Evolutionary conservation across 1,140 invertebrate species (phyloP).

Genomic region (Calephelis nemesis): DNA sequence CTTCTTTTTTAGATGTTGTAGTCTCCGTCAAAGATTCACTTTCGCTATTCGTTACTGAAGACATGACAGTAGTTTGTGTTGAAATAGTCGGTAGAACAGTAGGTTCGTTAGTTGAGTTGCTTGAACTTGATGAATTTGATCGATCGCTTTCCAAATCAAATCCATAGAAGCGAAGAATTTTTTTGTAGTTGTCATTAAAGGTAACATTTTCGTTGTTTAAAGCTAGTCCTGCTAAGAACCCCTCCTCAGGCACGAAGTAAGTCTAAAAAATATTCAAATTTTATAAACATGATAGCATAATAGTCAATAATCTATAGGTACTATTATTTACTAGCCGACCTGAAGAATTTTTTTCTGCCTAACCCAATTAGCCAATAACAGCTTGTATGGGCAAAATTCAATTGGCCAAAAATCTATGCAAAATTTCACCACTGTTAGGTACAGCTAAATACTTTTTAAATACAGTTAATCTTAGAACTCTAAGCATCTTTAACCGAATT

Average conservation of each 20-base stretch:
- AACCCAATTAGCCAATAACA: too few species aligned
- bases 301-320: too few species aligned
- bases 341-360: too few species aligned
- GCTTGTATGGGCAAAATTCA: too few species aligned
- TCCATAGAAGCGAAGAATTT: constrained; percentile 87
- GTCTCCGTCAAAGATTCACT: not conserved
- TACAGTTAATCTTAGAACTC: too few species aligned
- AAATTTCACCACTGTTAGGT: too few species aligned
- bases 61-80: constrained; percentile 19
- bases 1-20: constrained; percentile 40
- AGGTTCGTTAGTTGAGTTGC: constrained; percentile 23
- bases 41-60: not conserved
- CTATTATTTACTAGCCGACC: too few species aligned
- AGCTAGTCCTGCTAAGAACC: constrained; percentile 87
- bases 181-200: constrained; percentile 84
- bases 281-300: not conserved
- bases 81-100: constrained; percentile 20
- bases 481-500: too few species aligned
- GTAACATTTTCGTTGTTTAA: constrained; percentile 87
- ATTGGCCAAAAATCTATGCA: too few species aligned
- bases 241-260: constrained; percentile 88
- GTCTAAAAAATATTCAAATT: constrained; percentile 80
- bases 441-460: too few species aligned
- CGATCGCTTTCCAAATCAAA: constrained; percentile 82
- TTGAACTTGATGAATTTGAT: constrained; percentile 34